These are phyloP conservation scores for Paramacrobiotus metropolitanus DNA, from an alignment of 1,140 invertebrate genomes.

Conservation along the genomic window DNA sequence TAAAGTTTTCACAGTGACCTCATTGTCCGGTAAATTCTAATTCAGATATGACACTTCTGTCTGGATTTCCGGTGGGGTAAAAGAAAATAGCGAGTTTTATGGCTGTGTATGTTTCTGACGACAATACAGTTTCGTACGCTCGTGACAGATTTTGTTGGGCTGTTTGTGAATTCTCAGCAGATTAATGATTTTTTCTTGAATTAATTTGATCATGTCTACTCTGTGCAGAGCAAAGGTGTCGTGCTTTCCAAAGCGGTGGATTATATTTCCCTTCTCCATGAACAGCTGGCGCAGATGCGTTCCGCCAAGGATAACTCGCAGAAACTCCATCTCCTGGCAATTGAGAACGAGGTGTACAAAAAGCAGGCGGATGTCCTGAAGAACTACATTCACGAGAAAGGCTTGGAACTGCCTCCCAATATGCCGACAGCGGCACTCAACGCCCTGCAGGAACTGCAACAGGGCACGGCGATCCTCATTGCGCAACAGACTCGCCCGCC, in stretches of 20 bases:
- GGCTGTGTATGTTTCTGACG: too few species aligned
- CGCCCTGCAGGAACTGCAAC: background rate
- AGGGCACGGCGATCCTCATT: slow-evolving; percentile 1
- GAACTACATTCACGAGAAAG: background rate
- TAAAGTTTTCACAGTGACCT: too few species aligned
- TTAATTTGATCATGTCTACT: too few species aligned
- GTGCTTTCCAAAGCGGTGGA: background rate
- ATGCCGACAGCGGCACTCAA: background rate
- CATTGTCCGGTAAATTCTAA: too few species aligned
- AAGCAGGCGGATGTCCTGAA: slow-evolving; percentile 3
- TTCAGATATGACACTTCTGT: too few species aligned
- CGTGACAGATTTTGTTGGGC: too few species aligned
- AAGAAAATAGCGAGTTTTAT: too few species aligned
- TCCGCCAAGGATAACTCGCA: background rate
- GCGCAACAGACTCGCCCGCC: background rate
- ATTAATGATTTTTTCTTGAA: too few species aligned
- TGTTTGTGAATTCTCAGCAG: too few species aligned
- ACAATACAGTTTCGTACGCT: too few species aligned
- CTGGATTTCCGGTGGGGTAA: too few species aligned
- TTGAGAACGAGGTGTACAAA: slow-evolving; percentile 3
- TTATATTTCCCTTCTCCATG: background rate
- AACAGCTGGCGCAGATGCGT: background rate
- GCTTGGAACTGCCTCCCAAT: background rate
- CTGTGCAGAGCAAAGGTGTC: background rate
- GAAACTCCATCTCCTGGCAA: background rate